Evolutionary conservation across 2,113 vertebrate species (phyloP), one percentile per base, ranked within the genome.

Genomic region (Blennius ocellaris): DNA sequence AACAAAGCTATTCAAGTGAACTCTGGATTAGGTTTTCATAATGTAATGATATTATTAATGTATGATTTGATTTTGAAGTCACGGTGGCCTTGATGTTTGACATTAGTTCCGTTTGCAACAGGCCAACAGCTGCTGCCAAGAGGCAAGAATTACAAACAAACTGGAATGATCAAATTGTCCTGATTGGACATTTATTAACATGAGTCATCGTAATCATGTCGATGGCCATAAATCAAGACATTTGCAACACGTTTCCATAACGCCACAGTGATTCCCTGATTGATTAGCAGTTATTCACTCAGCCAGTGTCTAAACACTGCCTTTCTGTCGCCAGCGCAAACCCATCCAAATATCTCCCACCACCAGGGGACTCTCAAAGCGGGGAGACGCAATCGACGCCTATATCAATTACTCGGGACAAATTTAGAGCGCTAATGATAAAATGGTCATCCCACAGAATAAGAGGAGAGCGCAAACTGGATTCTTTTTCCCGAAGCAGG

Each of bases 341-440:
- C 78, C 43, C 21, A 65, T 69, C 60, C 40, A 76, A 57, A 81
- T 30, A 87, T 80, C 72, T 87, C 74, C 72, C 69, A 81, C 45
- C 77, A 80, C 56, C 63, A 53, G 11, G 55, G 30, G 56, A 54
- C 17, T 86, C 68, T 67, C 76, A 73, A 14, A 51, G 56, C 75
- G 45, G 69, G 67, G 53, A 49, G 79, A 83, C 89, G 81, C 76
- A 87, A 84, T 90, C 78, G 82, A 52, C 7, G 36, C 64, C 67
- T 84, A 45, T 82, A 88, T 87, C 84, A 82, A 81, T 87, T 86
- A 84, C 78, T 37, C 15, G 64, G 75, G 69, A 74, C 80, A 84
- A 80, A 83, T 80, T 83, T 65, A 76, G 76, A 62, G 44, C 47
- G 68, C 62, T 72, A 77, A 87, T 54, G 69, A 84, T 74, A 62